Evolutionary conservation across 1,140 invertebrate species (phyloP), one percentile per base, ranked within the genome.

Genomic region (Neodiprion virginianus): DNA sequence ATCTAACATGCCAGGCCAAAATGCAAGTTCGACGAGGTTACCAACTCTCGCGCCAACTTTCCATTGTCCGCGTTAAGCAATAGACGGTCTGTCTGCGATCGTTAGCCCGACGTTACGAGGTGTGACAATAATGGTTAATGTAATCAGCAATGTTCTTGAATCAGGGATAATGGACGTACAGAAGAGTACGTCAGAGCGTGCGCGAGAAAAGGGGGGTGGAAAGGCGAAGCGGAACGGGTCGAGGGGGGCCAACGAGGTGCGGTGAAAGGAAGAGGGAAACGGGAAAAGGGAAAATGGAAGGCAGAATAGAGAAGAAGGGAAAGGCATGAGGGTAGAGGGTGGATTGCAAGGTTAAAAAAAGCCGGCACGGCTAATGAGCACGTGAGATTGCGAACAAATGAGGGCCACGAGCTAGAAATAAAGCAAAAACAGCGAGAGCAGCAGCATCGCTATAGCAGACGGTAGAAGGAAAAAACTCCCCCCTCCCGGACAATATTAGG

Each of bases 341-440:
- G 67, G 21, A 23, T 14, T 69, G 67, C 67, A 47, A 12, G 40
- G 67, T 69, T 69, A 69, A 23, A 69, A 68, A 69, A 21, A 21
- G 2, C 40, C 67, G 67, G 7, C 67, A 69, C 67, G 67, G 67
- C 67, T 69, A 69, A 69, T 69, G 67, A 69, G 67, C 67, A 69
- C 67, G 67, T 21, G 67, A 69, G 67, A 69, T 69, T 69, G 67
- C 67, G 21, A 47, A 47, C 67, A 69, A 69, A 69, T 69, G 67
- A 69, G 67, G 67, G 67, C 11, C 40, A 69, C 12, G 53, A 17
- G n/a, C 5, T 12, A 61, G 53, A 40, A 40, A 40, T 3, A 17
- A 61, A 61, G 53, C 53, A 61, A 61, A 61, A 61, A 61, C 53
- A 61, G 53, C 11, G 11, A 17, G 11, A 61, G 11, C 53, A 61